phyloP scores from a whole-genome alignment of 23 tunicate species.

The Trididemnum miniatum region DNA sequence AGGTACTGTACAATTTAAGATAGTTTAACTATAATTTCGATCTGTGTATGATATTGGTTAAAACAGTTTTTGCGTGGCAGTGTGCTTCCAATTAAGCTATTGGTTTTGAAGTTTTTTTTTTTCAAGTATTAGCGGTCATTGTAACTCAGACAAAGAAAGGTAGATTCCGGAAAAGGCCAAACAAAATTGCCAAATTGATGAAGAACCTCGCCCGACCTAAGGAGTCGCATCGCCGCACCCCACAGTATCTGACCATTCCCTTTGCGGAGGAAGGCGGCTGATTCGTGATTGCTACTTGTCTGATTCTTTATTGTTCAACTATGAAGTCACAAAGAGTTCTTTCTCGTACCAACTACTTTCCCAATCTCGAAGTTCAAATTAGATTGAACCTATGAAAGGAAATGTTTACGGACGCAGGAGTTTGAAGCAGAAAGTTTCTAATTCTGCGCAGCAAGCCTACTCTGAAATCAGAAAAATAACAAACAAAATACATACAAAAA shows the following conservation, averaged over 20 bases:
- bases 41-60: no score
- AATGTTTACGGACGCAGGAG: background rate
- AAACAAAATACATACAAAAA: slow-evolving; percentile 1
- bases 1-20: no score
- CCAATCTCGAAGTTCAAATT: no score
- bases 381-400: background rate
- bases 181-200: background rate
- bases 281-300: background rate
- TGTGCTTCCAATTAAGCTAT: no score
- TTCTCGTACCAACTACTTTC: background rate
- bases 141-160: slow-evolving; percentile 4
- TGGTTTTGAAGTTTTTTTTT: no score
- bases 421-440: background rate
- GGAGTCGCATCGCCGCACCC: background rate
- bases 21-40: no score
- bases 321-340: slow-evolving; percentile 12
- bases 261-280: background rate
- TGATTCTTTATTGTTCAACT: slow-evolving; percentile 19
- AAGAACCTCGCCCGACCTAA: background rate
- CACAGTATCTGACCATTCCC: background rate
- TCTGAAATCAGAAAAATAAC: slow-evolving; percentile 9
- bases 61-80: no score
- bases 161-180: slow-evolving; percentile 12
- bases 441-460: slow-evolving; percentile 24
- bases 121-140: background rate